Evolutionary conservation across 1,140 invertebrate genomes (phyloP), one percentile per base, ranked within the genome.

Genomic region (Daktulosphaira vitifoliae): DNA sequence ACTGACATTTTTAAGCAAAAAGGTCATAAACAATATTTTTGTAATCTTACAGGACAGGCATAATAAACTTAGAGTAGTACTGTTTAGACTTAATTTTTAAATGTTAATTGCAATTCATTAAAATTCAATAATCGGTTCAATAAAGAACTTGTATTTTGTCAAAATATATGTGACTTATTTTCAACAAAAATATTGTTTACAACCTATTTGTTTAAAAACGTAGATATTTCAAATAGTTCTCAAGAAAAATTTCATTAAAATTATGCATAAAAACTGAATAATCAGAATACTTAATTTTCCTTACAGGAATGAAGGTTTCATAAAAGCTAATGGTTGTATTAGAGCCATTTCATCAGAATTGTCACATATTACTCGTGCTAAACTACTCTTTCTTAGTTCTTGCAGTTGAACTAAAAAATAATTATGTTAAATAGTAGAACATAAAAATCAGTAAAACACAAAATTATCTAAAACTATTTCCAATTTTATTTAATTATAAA

Each of bases 361-460:
- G 72, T 82, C 81, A 69, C 82, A 84, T 23, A 84, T 67, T 13
- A 84, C 71, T 22, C 80, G 68, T 11, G 81, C 74, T 25, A 82
- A 69, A 65, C 76, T 78, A 4, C 76, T 71, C 68, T 81, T 80
- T 33, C 77, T 71, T 48, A 84, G 77, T 72, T 81, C 76, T 6
- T 75, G 68, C 65, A 82, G 72, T 75, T 83, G 81, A 22, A 71
- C 79, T 77, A 70, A 66, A 68, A 73, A 33, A 65, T 9, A 66
- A 67, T 26, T 25, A 68, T 15, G 3, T 22, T n/a, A n/a, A n/a
- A n/a, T n/a, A n/a, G 16, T 26, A 23, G 7, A 25, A 25, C 9
- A 7, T 64, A 64, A 13, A 59, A 59, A 51, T 38, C 9, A 11
- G 26, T 33, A 7, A 26, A 54, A 26, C 44, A 11, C 9, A 8